These are phyloP conservation scores for Pogoniulus pusillus DNA, from an alignment of 2,797 vertebrate genomes.

Conservation along the genomic window DNA sequence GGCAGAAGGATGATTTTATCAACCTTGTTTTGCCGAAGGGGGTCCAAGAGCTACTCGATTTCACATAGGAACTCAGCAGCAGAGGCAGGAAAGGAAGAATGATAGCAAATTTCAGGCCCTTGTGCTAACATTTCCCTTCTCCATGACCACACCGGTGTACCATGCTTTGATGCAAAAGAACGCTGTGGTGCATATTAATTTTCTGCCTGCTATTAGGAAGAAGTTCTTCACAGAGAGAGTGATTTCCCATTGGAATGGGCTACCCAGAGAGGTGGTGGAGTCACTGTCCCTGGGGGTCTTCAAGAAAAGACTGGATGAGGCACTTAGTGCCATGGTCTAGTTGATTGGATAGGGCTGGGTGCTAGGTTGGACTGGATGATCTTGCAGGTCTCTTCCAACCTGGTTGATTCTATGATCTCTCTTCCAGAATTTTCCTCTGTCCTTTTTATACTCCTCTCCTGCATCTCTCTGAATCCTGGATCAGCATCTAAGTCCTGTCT, in stretches of 20 bases:
- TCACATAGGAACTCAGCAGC: background rate
- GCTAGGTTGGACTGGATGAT: too few relatives aligned
- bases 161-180: background rate
- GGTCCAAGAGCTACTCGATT: background rate
- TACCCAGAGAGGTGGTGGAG: too few relatives aligned
- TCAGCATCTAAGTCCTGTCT: background rate
- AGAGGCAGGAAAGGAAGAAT: background rate
- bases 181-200: background rate
- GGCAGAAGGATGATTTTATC: background rate
- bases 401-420: too few relatives aligned
- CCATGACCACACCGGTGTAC: background rate
- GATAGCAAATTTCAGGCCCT: background rate
- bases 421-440: background rate
- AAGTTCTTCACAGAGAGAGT: too few relatives aligned
- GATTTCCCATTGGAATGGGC: too few relatives aligned
- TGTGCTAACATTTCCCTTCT: background rate
- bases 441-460: background rate
- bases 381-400: too few relatives aligned
- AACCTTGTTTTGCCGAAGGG: background rate
- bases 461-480: background rate
- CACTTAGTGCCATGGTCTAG: too few relatives aligned
- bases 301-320: too few relatives aligned
- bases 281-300: too few relatives aligned
- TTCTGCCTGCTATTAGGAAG: background rate
- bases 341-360: too few relatives aligned